Conservation (phyloP, 1,140 invertebrate species). For the Camponotus pennsylvanicus region DNA sequence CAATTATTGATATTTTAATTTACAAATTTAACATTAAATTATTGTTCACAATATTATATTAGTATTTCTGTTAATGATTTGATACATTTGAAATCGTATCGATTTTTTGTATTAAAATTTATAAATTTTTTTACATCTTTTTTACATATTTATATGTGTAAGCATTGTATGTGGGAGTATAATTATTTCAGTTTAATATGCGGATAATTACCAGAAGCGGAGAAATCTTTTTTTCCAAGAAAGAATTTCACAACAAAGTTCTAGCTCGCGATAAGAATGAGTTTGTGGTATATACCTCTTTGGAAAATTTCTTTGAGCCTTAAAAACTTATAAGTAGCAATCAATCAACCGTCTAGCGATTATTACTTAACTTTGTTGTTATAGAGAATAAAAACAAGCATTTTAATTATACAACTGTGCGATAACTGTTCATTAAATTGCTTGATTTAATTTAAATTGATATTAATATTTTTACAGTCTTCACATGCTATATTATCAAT, state of each 20-base stretch:
- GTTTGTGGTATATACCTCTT: neutral
- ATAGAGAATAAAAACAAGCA: constrained; percentile 1
- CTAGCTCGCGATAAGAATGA: neutral
- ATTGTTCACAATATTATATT: neutral
- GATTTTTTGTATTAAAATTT: neutral
- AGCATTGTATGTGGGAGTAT: neutral
- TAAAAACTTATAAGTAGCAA: constrained; percentile 28
- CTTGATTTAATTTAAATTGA: constrained; percentile 23
- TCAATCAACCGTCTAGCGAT: constrained; percentile 42
- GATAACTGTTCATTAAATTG: neutral
- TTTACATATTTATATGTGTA: neutral
- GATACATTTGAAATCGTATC: neutral
- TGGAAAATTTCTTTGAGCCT: neutral
- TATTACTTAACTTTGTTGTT: constrained; percentile 26
- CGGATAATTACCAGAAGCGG: neutral
- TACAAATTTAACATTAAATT: neutral
- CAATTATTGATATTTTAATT: neutral
- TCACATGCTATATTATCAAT: neutral
- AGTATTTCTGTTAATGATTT: neutral
- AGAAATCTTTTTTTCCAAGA: neutral
- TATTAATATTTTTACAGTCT: constrained; percentile 1
- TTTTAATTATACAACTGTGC: constrained; percentile 25
- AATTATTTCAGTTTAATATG: neutral
- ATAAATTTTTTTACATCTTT: neutral
- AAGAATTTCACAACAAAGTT: constrained; percentile 5